Base-by-base conservation (phyloP, 1,140 invertebrate species). In the Zophobas atratus region DNA sequence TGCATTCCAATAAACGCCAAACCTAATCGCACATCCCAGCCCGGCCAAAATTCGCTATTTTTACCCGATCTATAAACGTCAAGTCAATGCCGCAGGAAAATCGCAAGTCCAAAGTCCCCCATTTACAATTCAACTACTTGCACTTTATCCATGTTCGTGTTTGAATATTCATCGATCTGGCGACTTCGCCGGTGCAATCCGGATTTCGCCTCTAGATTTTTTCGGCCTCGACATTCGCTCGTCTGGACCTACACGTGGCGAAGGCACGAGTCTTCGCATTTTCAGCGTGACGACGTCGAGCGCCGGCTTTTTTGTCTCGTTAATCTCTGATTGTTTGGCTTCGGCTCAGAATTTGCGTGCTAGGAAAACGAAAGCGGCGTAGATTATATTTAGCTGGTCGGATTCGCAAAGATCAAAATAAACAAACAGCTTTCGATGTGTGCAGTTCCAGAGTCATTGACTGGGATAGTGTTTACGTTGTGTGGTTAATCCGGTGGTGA, bases 91-190 rank as follows among this genome's bases (percentile, higher is more conserved):
- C 43, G 3, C 3, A 46, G 43, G 3, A 8, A 46, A 46, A 8
- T 8, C 43, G 6, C 6, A 5, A 20, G 49, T 51, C 6, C 49
- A 63, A 63, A 41, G 6, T 39, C 35, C n/a, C 57, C 33, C 8
- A 43, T 39, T 60, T 60, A 8, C 56, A 39, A 60, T 60, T 60
- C 60, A 43, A 67, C 55, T 1, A 57, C 1, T 20, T 51, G 2
- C 2, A 20, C 41, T 20, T 67, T 63, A 63, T 63, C 41, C 60
- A 1, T 1, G 2, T 39, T 41, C 2, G 4, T 67, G n/a, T 57
- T 67, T 67, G n/a, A 67, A 67, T 67, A 67, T 67, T 67, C 39
- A 67, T 48, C 0, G 60, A 1, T 32, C n/a, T n/a, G 60, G 38
- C 60, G 43, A 67, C 43, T 67, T 41, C 20, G 43, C 60, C 39